Percentiles rank a stretch among this genome's conserved stretches.
Evolutionary conservation across 2,888 invertebrate species (phyloP).

Genomic region (Eupithecia dodoneata): DNA sequence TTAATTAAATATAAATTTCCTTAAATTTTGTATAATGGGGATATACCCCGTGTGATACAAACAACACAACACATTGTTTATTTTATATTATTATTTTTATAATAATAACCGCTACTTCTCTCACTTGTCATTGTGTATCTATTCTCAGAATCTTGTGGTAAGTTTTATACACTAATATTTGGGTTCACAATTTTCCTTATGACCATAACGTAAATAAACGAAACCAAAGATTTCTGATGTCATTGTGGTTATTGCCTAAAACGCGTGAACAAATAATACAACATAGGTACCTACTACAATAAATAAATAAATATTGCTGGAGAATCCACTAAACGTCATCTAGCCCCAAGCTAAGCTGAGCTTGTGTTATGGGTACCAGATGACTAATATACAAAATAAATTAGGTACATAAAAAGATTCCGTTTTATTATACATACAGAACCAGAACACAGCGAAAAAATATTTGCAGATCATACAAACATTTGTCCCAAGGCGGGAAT

Average conservation of each 20-base stretch:
- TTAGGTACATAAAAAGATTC: no score
- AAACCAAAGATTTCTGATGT: not conserved
- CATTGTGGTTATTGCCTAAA: conserved; percentile 1
- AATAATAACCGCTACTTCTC: not conserved
- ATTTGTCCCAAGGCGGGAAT: no score
- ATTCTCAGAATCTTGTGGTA: not conserved
- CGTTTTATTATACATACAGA: no score
- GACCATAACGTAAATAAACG: not conserved
- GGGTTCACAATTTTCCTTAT: conserved; percentile 1
- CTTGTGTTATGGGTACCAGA: no score
- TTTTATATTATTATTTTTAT: not conserved
- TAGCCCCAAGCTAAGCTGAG: no score
- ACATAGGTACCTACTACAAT: no score
- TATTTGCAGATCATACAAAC: no score
- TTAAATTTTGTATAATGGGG: not conserved
- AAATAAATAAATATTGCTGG: no score
- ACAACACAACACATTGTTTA: not conserved
- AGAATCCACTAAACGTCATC: no score
- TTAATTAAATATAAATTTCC: no score
- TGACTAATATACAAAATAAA: no score
- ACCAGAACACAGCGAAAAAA: no score
- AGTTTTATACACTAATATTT: not conserved
- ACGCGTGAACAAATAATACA: not conserved
- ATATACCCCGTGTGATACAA: not conserved
- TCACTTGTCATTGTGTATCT: not conserved